Evolutionary conservation across 1,140 invertebrate species (phyloP).

Genomic region (Ectropis grisescens): DNA sequence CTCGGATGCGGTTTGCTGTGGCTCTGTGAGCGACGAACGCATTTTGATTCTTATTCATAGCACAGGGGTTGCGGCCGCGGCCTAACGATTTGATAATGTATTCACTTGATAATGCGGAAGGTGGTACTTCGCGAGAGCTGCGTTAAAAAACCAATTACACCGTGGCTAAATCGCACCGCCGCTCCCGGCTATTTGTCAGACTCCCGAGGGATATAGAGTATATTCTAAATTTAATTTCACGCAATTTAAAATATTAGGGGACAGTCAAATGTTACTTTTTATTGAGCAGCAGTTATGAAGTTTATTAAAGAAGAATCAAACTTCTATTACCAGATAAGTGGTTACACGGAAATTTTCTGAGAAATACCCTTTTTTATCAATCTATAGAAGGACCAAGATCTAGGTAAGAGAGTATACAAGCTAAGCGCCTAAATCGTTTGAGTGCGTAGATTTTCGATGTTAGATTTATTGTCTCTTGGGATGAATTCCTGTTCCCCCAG

Average conservation of each 20-base stretch:
- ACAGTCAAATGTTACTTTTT: conserved; percentile 53
- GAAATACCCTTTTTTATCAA: too few relatives aligned
- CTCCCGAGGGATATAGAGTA: conserved; percentile 59
- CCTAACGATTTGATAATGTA: conserved; percentile 69
- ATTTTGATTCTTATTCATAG: conserved; percentile 64
- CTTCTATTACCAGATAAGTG: too few relatives aligned
- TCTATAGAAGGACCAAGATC: too few relatives aligned
- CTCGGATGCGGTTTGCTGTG: conserved; percentile 21
- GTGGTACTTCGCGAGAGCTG: conserved; percentile 55
- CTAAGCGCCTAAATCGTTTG: too few relatives aligned
- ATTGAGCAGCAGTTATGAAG: conserved; percentile 39
- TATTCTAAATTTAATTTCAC: conserved; percentile 70
- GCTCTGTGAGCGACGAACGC: conserved; percentile 32
- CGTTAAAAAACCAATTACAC: conserved; percentile 70
- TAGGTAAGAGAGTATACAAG: too few relatives aligned
- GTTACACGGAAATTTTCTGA: too few relatives aligned
- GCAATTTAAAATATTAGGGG: conserved; percentile 62
- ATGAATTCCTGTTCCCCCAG: too few relatives aligned
- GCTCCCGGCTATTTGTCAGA: conserved; percentile 63
- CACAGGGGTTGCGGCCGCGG: conserved; percentile 39
- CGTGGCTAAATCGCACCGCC: conserved; percentile 60
- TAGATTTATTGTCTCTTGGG: too few relatives aligned
- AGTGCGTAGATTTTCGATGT: too few relatives aligned
- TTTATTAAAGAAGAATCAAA: conserved; percentile 16
- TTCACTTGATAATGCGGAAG: conserved; percentile 68